Evolutionary conservation across 2,797 vertebrate species (phyloP).

Genomic region (Centroberyx gerrardi): DNA sequence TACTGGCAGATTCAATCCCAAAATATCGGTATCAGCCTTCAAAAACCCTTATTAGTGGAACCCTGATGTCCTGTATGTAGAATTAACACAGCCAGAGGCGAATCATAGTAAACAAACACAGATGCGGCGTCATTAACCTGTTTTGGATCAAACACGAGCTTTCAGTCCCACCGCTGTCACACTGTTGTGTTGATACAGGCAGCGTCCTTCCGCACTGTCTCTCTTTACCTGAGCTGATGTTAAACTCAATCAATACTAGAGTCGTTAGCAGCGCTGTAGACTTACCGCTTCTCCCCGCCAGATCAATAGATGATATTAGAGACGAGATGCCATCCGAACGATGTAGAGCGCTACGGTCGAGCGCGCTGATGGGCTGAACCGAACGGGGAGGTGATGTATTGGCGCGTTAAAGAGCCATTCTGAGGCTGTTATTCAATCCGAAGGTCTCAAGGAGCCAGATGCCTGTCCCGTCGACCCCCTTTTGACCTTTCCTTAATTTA

Average conservation of each 20-base stretch:
- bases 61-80: too few species aligned
- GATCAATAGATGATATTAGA: not conserved
- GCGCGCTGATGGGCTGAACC: not conserved
- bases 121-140: not conserved
- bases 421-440: not conserved
- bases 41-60: too few species aligned
- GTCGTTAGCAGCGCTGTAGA: not conserved
- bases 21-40: too few species aligned
- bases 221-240: not conserved
- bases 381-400: conserved; percentile 1
- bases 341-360: not conserved
- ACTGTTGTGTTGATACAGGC: not conserved
- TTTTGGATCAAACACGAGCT: not conserved
- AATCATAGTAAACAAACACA: not conserved
- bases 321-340: not conserved
- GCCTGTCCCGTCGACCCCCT: not conserved
- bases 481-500: not conserved
- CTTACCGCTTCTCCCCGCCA: not conserved
- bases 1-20: too few species aligned
- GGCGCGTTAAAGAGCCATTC: not conserved
- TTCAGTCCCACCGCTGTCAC: too few species aligned
- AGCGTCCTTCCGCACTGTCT: not conserved
- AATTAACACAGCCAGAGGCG: too few species aligned
- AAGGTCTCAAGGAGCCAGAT: not conserved
- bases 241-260: not conserved